Conservation (phyloP, 1,140 invertebrate genomes). For the Whitmania pigra region DNA sequence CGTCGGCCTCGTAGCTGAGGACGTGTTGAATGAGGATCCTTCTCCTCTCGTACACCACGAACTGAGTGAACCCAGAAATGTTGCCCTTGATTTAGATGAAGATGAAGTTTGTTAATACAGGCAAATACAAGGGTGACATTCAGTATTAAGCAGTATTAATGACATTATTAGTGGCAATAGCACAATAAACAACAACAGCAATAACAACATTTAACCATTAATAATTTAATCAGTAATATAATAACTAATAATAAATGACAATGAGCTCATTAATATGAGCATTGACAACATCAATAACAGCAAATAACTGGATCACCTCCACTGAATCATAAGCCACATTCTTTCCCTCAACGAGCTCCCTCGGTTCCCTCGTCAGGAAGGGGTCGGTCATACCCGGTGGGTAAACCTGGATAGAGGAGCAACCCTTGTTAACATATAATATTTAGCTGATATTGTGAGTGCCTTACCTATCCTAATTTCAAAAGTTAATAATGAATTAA, state of each 20-base stretch:
- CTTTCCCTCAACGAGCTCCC: background rate
- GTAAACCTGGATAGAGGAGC: background rate
- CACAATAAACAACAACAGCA: too few species aligned
- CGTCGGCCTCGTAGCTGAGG: constrained; percentile 3
- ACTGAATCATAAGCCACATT: constrained; percentile 13
- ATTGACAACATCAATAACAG: too few species aligned
- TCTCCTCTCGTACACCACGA: constrained; percentile 11
- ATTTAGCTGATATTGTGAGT: background rate
- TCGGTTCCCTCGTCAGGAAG: constrained; percentile 6
- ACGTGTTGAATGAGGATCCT: constrained; percentile 1
- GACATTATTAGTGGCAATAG: too few species aligned
- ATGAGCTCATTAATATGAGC: too few species aligned
- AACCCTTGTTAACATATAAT: too few species aligned
- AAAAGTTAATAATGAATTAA: too few species aligned
- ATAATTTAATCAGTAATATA: too few species aligned
- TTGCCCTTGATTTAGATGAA: background rate
- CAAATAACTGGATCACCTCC: background rate
- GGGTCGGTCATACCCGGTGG: background rate
- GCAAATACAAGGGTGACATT: too few species aligned
- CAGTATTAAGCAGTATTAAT: too few species aligned
- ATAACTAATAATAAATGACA: too few species aligned
- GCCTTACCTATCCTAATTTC: background rate
- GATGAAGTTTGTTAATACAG: too few species aligned
- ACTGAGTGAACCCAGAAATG: constrained; percentile 5
- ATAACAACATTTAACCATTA: too few species aligned